Conservation (phyloP, 1,140 invertebrate species). For the Zaprionus ghesquierei region DNA sequence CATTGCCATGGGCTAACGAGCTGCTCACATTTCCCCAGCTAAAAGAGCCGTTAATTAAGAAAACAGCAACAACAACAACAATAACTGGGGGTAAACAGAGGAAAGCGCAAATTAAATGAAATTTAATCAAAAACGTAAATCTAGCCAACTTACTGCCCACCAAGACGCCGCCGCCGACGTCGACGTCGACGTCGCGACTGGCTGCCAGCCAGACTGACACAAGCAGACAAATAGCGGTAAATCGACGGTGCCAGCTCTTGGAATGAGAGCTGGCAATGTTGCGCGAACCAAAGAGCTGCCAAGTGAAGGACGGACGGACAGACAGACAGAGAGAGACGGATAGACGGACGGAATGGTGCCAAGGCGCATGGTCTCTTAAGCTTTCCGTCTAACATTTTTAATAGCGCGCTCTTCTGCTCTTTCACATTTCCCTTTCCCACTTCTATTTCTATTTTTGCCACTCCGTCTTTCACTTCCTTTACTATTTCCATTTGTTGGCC, state of each 20-base stretch:
- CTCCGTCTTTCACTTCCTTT: background rate
- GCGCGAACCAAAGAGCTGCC: background rate
- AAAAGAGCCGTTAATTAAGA: slow-evolving; percentile 58
- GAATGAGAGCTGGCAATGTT: background rate
- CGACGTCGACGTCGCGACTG: slow-evolving; percentile 20
- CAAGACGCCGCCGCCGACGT: slow-evolving; percentile 16
- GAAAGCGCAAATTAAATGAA: slow-evolving; percentile 74
- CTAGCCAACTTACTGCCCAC: slow-evolving; percentile 62
- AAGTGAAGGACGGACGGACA: slow-evolving; percentile 1
- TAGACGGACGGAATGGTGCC: slow-evolving; percentile 45
- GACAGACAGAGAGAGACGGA: background rate
- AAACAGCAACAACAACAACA: slow-evolving; percentile 21
- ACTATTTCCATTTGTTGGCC: slow-evolving; percentile 19
- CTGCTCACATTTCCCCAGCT: slow-evolving; percentile 56
- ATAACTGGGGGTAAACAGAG: slow-evolving; percentile 2
- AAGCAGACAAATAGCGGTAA: slow-evolving; percentile 40
- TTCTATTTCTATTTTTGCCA: slow-evolving; percentile 4
- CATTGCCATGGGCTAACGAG: slow-evolving; percentile 60
- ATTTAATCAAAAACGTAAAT: slow-evolving; percentile 79
- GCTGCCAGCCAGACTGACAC: slow-evolving; percentile 63
- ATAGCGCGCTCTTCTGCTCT: slow-evolving; percentile 15
- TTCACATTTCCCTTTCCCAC: background rate
- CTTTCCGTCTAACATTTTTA: slow-evolving; percentile 29
- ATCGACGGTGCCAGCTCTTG: slow-evolving; percentile 13
- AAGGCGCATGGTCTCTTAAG: slow-evolving; percentile 51